Evolutionary conservation across 2,113 vertebrate species (phyloP).

Genomic region (Piaya cayana): DNA sequence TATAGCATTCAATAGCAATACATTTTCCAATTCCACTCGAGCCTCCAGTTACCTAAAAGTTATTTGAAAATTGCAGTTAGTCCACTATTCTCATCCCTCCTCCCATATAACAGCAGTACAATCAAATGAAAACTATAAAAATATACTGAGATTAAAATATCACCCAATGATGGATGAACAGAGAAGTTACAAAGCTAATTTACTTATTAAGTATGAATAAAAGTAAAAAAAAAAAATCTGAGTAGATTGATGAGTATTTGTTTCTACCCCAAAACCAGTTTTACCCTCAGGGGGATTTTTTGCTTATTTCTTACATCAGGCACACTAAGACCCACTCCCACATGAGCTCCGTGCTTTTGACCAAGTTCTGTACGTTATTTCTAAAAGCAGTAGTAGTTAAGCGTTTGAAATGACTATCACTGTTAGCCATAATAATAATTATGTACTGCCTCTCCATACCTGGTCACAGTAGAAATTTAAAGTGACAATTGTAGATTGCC

Average conservation of each 20-base stretch:
- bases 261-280: neutral
- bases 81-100: neutral
- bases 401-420: neutral
- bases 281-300: neutral
- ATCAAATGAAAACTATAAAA: neutral
- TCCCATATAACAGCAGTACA: neutral
- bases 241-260: accelerated
- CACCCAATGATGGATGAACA: neutral
- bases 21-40: conserved; percentile 98
- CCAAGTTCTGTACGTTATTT: neutral
- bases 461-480: neutral
- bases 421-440: neutral
- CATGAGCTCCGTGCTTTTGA: neutral
- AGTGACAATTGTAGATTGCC: neutral
- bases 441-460: neutral
- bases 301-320: neutral
- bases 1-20: conserved; percentile 94
- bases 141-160: neutral
- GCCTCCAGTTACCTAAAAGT: conserved; percentile 90
- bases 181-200: neutral
- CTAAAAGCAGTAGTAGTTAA: neutral
- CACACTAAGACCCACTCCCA: neutral
- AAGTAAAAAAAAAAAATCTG: neutral
- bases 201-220: neutral
- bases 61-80: conserved; percentile 27